phyloP scores from a whole-genome alignment of 2,797 vertebrate genomes.

The Capromys pilorides region DNA sequence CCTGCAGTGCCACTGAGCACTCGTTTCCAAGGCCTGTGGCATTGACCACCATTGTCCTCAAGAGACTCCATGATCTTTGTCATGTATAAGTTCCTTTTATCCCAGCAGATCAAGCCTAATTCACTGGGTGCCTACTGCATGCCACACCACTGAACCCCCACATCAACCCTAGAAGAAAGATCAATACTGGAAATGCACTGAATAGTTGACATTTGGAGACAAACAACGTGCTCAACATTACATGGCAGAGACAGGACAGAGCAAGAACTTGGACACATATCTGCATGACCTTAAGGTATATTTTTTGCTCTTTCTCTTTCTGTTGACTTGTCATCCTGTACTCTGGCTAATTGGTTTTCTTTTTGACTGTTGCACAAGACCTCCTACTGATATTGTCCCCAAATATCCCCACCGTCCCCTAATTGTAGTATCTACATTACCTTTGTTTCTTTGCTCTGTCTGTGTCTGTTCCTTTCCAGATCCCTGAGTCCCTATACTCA shows the following conservation, averaged over 20 bases:
- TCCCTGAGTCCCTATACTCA: not conserved
- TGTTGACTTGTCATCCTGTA: not conserved
- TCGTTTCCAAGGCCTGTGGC: not conserved
- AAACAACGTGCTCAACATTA: constrained; percentile 10
- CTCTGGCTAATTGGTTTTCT: not conserved
- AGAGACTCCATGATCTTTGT: not conserved
- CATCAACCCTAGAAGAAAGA: not conserved
- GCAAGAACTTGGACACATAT: not conserved
- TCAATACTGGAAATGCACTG: not conserved
- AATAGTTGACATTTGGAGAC: not conserved
- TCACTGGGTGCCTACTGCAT: not conserved
- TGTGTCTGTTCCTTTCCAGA: not conserved
- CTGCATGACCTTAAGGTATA: not conserved
- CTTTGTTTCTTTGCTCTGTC: not conserved
- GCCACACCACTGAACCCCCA: not conserved
- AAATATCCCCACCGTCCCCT: not conserved
- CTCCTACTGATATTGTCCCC: not conserved
- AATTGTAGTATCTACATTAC: not conserved
- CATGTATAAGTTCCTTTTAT: not conserved
- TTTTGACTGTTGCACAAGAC: not conserved
- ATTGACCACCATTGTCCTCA: not conserved
- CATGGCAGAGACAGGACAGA: not conserved
- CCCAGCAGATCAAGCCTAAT: not conserved
- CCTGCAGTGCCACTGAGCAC: not conserved
- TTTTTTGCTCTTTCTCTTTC: not conserved